phyloP scores from a whole-genome alignment of 2,888 invertebrate species.

The Microplitis manilae region DNA sequence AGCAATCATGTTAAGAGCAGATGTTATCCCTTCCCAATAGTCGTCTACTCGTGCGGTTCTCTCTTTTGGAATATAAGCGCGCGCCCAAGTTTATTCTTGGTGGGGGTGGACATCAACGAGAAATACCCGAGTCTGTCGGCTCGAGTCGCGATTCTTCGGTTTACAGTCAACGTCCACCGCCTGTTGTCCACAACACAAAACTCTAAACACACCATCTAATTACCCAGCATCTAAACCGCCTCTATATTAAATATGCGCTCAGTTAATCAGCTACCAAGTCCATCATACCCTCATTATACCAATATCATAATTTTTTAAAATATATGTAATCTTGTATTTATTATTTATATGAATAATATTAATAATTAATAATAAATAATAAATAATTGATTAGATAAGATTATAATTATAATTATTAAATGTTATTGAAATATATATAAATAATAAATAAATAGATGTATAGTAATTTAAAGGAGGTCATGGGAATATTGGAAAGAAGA shows the following conservation, averaged over 20 bases:
- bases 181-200: slow-evolving; percentile 22
- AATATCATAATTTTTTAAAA: no score
- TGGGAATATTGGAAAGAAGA: slow-evolving; percentile 41
- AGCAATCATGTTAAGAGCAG: slow-evolving; percentile 69
- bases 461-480: slow-evolving; percentile 42
- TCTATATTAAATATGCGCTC: no score
- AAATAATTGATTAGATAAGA: no score
- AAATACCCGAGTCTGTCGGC: slow-evolving; percentile 23
- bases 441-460: slow-evolving; percentile 29
- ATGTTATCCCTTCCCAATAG: slow-evolving; percentile 63
- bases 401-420: no score
- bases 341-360: no score
- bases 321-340: no score
- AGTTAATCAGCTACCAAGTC: no score
- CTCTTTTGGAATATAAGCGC: slow-evolving; percentile 22
- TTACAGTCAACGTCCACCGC: background rate
- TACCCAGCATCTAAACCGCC: background rate
- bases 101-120: slow-evolving; percentile 13
- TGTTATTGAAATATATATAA: slow-evolving; percentile 15
- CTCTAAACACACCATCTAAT: background rate
- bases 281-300: no score
- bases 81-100: slow-evolving; percentile 25
- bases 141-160: slow-evolving; percentile 38
- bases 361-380: no score
- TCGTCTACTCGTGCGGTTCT: slow-evolving; percentile 31